A percentile compares a stretch with the other conserved stretches of the same genome.
These are phyloP conservation scores for Tenrec ecaudatus DNA, from an alignment of 2,113 vertebrate genomes.

Conservation along the genomic window DNA sequence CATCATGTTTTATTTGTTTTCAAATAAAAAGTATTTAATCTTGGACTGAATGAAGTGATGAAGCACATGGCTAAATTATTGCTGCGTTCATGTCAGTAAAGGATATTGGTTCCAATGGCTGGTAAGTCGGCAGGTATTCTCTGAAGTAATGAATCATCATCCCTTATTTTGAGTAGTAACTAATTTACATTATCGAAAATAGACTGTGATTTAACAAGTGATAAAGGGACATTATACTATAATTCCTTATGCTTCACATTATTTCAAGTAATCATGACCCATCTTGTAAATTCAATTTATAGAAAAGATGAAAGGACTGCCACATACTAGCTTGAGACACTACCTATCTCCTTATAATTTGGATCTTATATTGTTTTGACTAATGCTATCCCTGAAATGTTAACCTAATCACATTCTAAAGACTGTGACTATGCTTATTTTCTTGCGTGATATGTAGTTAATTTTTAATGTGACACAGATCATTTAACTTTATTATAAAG, in stretches of 20 bases:
- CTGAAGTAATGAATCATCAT: constrained; percentile 79
- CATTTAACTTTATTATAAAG: constrained; percentile 61
- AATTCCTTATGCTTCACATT: constrained; percentile 20
- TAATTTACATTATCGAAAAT: constrained; percentile 84
- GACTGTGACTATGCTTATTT: not conserved
- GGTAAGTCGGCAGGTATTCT: constrained; percentile 75
- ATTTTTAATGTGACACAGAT: constrained; percentile 44
- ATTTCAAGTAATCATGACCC: constrained; percentile 72
- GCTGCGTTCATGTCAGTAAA: constrained; percentile 44
- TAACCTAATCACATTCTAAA: constrained; percentile 65
- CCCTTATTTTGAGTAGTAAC: constrained; percentile 82
- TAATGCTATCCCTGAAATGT: constrained; percentile 25
- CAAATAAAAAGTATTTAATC: not conserved
- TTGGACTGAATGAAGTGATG: constrained; percentile 53
- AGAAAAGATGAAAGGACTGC: constrained; percentile 39
- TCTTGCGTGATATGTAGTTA: constrained; percentile 23
- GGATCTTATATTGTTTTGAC: constrained; percentile 50
- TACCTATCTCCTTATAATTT: constrained; percentile 36
- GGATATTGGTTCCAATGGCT: constrained; percentile 56
- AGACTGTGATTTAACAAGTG: constrained; percentile 77
- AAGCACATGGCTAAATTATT: constrained; percentile 56
- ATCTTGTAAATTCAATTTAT: constrained; percentile 63
- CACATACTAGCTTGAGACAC: not conserved
- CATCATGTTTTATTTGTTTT: constrained; percentile 47
- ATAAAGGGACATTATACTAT: constrained; percentile 80